Evolutionary conservation across 2,113 vertebrate genomes (phyloP), one percentile per base, ranked within the genome.

Genomic region (Recurvirostra avosetta): DNA sequence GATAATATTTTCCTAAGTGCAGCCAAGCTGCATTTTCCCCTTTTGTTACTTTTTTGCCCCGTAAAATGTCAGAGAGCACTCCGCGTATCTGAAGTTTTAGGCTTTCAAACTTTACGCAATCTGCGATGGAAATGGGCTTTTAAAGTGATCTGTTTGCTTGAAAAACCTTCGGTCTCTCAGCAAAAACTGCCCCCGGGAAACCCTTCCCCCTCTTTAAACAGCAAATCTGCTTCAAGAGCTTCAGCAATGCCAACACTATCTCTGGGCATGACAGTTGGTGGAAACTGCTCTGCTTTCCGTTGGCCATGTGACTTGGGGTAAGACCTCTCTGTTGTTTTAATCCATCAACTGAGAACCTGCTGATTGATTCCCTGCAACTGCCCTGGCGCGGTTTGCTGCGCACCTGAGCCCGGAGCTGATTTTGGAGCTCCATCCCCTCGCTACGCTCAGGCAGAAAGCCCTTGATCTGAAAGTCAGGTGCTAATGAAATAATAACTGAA

Each of bases 401-500:
- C 88, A 56, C 50, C 61, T 90, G 88, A 96, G 79, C 87, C 68
- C 5, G 5, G 79, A 93, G 91, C 43, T 55, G 86, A 12, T 72
- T 82, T 88, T 76, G 94, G 71, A 93, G 45, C 53, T 92, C 67
- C 89, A 70, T 72, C 38, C 56, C 71, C 56, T 92, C 6, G 11
- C 79, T 40, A 1, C 1, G 53, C 63, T 86, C 66, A n/a, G 53
- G 80, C 43, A 93, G 86, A 90, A 92, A 84, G 9, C 12, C 36
- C 87, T 93, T 59, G 12, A 73, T 82, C 90, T 82, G 89, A 47
- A 72, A 82, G 67, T 86, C 58, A 85, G 97, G 96, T 96, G 91
- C 68, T 92, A 96, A 95, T 87, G 89, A 96, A 97, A 95, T 86
- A 91, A 89, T 40, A 90, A 53, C 66, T 49, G 94, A 90, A 29